Percentiles rank a stretch among this genome's conserved stretches.
These are phyloP conservation scores for Salarias fasciatus DNA, from an alignment of 2,797 vertebrate species.

Conservation along the genomic window DNA sequence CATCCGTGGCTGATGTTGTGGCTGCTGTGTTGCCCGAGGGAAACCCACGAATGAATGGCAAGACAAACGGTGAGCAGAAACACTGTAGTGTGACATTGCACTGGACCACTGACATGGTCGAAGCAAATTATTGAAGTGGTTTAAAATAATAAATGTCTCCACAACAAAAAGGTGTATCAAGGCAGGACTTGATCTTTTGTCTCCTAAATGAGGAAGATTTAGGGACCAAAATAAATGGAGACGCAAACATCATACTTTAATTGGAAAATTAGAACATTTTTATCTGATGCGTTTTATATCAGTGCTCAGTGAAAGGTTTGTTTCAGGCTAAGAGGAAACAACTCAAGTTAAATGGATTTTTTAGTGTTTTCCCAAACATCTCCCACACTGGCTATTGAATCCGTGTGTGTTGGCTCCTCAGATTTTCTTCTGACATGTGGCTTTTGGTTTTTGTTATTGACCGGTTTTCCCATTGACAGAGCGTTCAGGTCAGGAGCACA, in stretches of 20 bases:
- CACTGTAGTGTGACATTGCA: not conserved
- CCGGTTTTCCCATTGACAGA: slow-evolving; percentile 7
- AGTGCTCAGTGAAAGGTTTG: too few species aligned
- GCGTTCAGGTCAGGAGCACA: slow-evolving; percentile 29
- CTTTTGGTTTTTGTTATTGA: slow-evolving; percentile 26
- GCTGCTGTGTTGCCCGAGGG: not conserved
- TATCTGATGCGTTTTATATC: too few species aligned
- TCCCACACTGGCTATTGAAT: slow-evolving; percentile 16
- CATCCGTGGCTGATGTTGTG: not conserved
- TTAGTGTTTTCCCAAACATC: slow-evolving; percentile 10
- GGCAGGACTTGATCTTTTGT: too few species aligned
- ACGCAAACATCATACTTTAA: too few species aligned
- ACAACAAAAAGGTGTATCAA: too few species aligned
- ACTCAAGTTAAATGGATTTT: not conserved
- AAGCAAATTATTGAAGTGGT: too few species aligned
- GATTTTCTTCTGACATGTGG: slow-evolving; percentile 8
- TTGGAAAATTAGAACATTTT: too few species aligned
- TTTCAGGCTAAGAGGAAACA: too few species aligned
- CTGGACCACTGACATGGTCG: not conserved
- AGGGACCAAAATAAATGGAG: too few species aligned
- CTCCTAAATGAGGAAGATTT: too few species aligned
- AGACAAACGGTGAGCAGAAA: not conserved
- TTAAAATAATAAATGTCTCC: too few species aligned
- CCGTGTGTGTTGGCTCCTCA: not conserved
- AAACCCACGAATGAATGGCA: not conserved